Conservation (phyloP, 2,113 vertebrate species). For the Brevimyrus niger region DNA sequence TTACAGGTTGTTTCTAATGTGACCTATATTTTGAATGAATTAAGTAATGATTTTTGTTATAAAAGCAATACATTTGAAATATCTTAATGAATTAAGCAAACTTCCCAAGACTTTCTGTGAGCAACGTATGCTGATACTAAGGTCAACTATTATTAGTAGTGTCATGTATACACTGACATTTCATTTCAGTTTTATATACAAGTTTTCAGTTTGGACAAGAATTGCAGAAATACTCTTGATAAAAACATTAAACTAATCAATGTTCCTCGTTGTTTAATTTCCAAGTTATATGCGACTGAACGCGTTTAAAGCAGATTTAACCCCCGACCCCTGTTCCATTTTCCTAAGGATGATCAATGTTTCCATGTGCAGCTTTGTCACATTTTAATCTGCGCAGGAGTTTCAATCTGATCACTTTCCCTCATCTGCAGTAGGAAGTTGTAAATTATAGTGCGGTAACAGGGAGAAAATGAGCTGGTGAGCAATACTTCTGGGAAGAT, state of each 20-base stretch:
- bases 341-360: slow-evolving; percentile 9
- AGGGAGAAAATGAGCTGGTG: not conserved
- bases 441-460: slow-evolving; percentile 2
- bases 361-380: not conserved
- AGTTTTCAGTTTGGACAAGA: not conserved
- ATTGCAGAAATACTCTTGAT: not conserved
- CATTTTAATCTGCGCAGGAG: slow-evolving; percentile 9
- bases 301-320: not conserved
- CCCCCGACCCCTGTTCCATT: not conserved
- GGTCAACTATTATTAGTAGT: not conserved
- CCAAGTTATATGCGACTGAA: not conserved
- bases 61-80: not conserved
- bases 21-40: not conserved
- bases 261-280: not conserved
- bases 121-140: not conserved
- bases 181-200: not conserved
- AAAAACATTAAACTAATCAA: not conserved
- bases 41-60: not conserved
- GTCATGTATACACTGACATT: not conserved
- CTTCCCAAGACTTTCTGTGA: not conserved
- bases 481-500: not conserved
- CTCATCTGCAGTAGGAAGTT: not conserved
- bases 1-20: not conserved
- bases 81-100: not conserved
- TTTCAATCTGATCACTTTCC: not conserved